Percentiles rank a stretch among this genome's conserved stretches.
phyloP scores from a whole-genome alignment of 2,797 vertebrate genomes.

The Pipistrellus pipistrellus region DNA sequence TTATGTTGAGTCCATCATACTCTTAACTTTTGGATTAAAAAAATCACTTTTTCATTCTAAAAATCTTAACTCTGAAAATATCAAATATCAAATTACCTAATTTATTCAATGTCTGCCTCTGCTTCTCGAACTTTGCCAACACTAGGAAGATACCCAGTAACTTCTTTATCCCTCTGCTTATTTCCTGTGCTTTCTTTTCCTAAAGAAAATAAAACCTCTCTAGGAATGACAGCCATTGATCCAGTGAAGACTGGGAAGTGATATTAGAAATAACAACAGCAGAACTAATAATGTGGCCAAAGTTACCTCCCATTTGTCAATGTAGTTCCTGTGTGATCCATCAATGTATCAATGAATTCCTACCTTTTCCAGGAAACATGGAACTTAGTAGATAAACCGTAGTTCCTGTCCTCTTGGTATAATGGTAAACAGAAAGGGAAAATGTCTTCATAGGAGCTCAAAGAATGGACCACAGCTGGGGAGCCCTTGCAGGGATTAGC shows the following conservation, averaged over 20 bases:
- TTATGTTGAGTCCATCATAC: neutral
- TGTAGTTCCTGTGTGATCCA: neutral
- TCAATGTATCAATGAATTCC: neutral
- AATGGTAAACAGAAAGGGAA: neutral
- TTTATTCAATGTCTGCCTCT: neutral
- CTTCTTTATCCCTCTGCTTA: neutral
- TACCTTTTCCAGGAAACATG: neutral
- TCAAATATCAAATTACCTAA: neutral
- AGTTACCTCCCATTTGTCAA: neutral
- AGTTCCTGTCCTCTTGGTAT: neutral
- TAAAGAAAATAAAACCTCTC: neutral
- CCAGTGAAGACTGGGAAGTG: neutral
- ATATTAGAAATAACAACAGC: neutral
- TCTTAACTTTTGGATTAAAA: neutral
- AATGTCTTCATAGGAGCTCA: neutral
- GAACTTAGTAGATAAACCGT: neutral
- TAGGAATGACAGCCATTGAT: neutral
- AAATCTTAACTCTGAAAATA: neutral
- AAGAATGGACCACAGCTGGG: neutral
- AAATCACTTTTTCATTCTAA: neutral
- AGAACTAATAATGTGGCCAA: neutral
- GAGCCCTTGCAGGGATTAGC: neutral
- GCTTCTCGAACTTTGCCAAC: neutral
- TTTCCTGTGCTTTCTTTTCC: neutral
- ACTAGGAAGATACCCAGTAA: neutral